A percentile compares a stretch with the other conserved stretches of the same genome.
phyloP scores from a whole-genome alignment of 2,888 invertebrate species.

The Diarsia mendica region DNA sequence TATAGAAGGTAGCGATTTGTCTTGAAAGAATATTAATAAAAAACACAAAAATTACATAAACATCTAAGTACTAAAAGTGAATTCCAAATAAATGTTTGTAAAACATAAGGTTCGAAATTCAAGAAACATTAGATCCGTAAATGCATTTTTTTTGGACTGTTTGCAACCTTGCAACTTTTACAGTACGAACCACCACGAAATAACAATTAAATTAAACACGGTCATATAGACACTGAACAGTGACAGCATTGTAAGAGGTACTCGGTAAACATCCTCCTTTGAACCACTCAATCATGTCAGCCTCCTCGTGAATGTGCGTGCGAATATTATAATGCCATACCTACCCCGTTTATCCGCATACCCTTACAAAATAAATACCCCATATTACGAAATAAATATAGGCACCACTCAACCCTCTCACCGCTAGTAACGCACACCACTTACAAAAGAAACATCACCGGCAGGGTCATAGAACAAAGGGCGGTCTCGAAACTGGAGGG shows the following conservation, averaged over 20 bases:
- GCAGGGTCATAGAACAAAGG: conserved; percentile 82
- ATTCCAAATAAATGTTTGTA: too few relatives aligned
- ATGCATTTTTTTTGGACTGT: background rate
- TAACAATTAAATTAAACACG: background rate
- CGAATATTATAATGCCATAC: background rate
- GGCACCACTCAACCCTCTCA: conserved; percentile 29
- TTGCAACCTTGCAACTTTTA: background rate
- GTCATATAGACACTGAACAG: background rate
- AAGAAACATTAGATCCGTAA: background rate
- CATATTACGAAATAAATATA: conserved; percentile 16
- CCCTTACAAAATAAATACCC: conserved; percentile 30
- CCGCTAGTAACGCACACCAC: conserved; percentile 58
- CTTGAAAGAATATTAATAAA: background rate
- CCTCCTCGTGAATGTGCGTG: background rate
- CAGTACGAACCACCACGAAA: too few relatives aligned
- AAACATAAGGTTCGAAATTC: background rate
- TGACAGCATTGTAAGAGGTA: background rate
- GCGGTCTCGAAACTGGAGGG: conserved; percentile 77
- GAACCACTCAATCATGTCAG: background rate
- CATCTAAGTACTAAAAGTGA: background rate
- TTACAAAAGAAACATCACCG: conserved; percentile 78
- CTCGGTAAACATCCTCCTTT: background rate
- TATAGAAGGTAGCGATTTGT: conserved; percentile 37
- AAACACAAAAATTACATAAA: background rate
- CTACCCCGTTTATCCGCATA: background rate